Evolutionary conservation across 2,113 vertebrate species (phyloP), one percentile per base, ranked within the genome.

Genomic region (Microcebus tavaratra): DNA sequence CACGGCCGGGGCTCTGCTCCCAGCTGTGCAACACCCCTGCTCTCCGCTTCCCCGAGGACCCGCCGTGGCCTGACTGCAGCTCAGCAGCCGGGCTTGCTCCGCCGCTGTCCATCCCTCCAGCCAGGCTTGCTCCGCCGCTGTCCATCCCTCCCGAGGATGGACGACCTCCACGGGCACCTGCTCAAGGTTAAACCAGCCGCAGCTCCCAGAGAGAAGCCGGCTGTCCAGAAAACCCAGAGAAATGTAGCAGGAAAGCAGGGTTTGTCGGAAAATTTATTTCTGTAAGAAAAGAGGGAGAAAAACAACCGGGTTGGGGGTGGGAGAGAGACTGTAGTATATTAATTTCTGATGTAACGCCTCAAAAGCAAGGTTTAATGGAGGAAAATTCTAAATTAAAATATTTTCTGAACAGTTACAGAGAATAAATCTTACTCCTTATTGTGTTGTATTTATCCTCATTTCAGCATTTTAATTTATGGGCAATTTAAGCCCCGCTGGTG

Each of bases 361-460:
- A 53, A 78, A 93, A 78, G 53, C 17, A 67, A n/a, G 78, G 84
- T 45, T 59, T 91, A 75, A 84, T 82, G 57, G 7, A 45, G 61
- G 53, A 72, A 89, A 57, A 27, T 78, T 78, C 48, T 55, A 25
- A 91, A 89, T 91, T 86, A 86, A 96, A 95, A 21, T 53, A 39
- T 73, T 88, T 94, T 50, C 73, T 89, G 68, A 39, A 6, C 0
- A 8, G 34, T 73, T 67, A 59, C 50, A 45, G 59, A 55, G 87
- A n/a, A 65, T 76, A 20, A 82, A 36, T 53, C 31, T 63, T 34
- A 27, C 50, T 45, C 8, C 72, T 50, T 57, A 59, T 85, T 65
- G 39, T 10, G 23, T 27, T 61, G 15, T 59, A 59, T 59, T 93
- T 81, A 78, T 36, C 72, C 75, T 76, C 59, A 21, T 81, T 70